Evolutionary conservation across 92 coral and sea anemone genomes (phyloP), one percentile per base, ranked within the genome.

Genomic region (Palythoa grandiflora): DNA sequence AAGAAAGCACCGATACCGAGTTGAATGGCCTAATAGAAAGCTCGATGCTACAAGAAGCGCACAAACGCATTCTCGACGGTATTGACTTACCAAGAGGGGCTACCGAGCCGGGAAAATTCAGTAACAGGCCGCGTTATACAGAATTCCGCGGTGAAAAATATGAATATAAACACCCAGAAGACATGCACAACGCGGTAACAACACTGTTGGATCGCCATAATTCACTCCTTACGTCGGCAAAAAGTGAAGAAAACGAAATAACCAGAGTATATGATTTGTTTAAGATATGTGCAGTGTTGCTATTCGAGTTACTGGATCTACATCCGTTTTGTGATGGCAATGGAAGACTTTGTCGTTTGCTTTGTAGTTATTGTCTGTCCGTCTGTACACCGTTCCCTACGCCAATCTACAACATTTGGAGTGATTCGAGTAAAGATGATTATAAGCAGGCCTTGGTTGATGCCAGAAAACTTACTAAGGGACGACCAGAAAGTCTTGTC

Each of bases 321-420:
- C 98, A 96, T 88, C 98, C 98, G 37, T 96, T 96, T 93, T 61
- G 93, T 11, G 98, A 96, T 73, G 98, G 98, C 37, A 96, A 96
- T 90, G 98, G 98, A 3, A 78, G 98, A 68, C 90, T 96, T 12
- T 93, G 98, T 74, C 89, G 98, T 12, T 85, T 96, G 10, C 96
- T 96, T 44, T 93, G 96, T 76, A 94, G 94, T 77, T 96, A 96
- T 63, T 79, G 88, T 4, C 83, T 96, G 63, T 93, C 94, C 3
- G 73, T 75, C 0, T 73, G 86, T 7, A 93, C 94, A 1, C 98
- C 98, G 13, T 96, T 96, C 73, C 98, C 28, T 28, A 28, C 28
- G 28, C 28, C 28, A 0, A 28, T 0, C 28, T 28, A 28, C 28
- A 28, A 28, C 98, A 88, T 94, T 84, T 91, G 94, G 92, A 96